phyloP scores from a whole-genome alignment of 2,888 invertebrate species.

The Orthosia gothica region DNA sequence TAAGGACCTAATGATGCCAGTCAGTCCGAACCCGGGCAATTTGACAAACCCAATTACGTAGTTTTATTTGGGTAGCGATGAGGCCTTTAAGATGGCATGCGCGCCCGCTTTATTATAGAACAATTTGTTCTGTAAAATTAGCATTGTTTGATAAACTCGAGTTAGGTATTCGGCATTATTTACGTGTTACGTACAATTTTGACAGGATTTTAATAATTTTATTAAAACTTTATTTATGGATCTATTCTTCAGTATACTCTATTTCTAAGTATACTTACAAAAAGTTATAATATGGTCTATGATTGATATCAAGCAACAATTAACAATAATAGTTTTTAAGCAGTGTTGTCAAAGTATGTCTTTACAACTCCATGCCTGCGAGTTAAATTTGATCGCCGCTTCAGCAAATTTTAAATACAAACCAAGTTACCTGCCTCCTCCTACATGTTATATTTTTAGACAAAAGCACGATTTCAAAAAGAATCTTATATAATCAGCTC shows the following conservation, averaged over 20 bases:
- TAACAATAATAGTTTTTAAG: neutral
- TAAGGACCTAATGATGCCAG: slow-evolving; percentile 74
- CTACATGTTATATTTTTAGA: neutral
- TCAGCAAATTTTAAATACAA: slow-evolving; percentile 18
- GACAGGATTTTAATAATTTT: neutral
- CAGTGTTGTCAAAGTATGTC: neutral
- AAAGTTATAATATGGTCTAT: neutral
- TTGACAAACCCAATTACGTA: slow-evolving; percentile 79
- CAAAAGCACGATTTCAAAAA: slow-evolving; percentile 20
- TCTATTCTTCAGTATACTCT: too few relatives aligned
- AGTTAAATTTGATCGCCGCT: neutral
- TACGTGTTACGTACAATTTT: neutral
- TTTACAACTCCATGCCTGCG: too few relatives aligned
- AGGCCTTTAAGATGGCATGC: slow-evolving; percentile 64
- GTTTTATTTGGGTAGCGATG: slow-evolving; percentile 75
- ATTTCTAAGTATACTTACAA: too few relatives aligned
- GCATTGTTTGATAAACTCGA: slow-evolving; percentile 40
- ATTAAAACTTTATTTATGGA: neutral
- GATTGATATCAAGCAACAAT: neutral
- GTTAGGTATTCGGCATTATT: slow-evolving; percentile 24
- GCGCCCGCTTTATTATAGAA: slow-evolving; percentile 43
- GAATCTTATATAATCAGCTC: slow-evolving; percentile 4
- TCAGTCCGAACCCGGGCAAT: slow-evolving; percentile 72
- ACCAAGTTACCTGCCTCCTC: neutral
- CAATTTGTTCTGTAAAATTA: slow-evolving; percentile 58